Percentiles rank a stretch among this genome's conserved stretches.
Evolutionary conservation across 23 tunicate genomes (phyloP).

Genomic region (Botrylloides violaceus): DNA sequence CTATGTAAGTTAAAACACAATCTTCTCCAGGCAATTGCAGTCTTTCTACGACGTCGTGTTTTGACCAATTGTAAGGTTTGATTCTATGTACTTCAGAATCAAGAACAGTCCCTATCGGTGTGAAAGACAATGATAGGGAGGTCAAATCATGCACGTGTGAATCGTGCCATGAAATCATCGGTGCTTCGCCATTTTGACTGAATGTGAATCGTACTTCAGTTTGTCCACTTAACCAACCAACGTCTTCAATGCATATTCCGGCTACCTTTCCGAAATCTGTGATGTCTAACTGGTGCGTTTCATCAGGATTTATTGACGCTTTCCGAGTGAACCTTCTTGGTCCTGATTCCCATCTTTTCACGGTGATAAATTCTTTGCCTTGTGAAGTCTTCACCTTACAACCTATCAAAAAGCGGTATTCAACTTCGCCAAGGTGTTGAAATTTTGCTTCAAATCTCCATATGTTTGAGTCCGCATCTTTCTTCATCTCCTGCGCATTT

Average conservation of each 20-base stretch:
- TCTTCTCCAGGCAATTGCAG: not conserved
- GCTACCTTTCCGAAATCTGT: not conserved
- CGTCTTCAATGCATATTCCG: not conserved
- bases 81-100: not conserved
- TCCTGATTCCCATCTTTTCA: conserved; percentile 13
- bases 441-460: conserved; percentile 1
- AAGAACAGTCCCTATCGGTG: not conserved
- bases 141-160: not conserved
- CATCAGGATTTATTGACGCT: not conserved
- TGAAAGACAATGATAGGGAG: not conserved
- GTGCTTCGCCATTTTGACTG: conserved; percentile 10
- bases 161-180: conserved; percentile 17
- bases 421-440: not conserved
- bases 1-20: not conserved
- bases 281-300: not conserved
- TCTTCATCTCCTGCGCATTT: conserved; percentile 7
- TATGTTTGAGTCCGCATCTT: not conserved
- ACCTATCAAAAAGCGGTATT: conserved; percentile 11
- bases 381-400: not conserved
- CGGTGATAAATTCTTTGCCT: not conserved
- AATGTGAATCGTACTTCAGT: conserved; percentile 33
- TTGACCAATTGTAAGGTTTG: not conserved
- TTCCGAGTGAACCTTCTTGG: not conserved
- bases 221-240: conserved; percentile 41
- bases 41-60: not conserved